Base-by-base conservation (phyloP, 2,888 invertebrate species). In the Thecocarcelia acutangulata region DNA sequence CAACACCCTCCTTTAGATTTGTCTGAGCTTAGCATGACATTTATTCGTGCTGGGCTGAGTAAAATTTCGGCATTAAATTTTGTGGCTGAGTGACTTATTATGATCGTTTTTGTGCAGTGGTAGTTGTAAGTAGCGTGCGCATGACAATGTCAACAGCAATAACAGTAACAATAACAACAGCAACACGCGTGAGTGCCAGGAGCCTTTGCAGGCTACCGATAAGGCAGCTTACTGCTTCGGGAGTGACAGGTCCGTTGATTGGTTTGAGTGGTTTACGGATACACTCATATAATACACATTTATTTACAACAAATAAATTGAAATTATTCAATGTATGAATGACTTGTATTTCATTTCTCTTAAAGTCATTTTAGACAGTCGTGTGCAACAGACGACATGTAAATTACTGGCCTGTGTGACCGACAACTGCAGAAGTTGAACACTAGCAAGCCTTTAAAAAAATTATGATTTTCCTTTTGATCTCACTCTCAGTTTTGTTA, bases 201-300 rank as follows among this genome's bases (percentile, higher is more conserved):
- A 89, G 89, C 88, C 86, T 83, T 77, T 83, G 76, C 44, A 80
- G 82, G 88, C 88, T 88, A 87, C 89, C 86, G 89, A 88, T 89
- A 88, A 89, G 87, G 83, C 88, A 85, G 83, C 82, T 87, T 85
- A 81, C 85, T 82, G 82, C 83, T 83, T 72, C 72, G 61, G 69
- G 82, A 78, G 63, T 87, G 88, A 87, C 87, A 87, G 87, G 85
- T 86, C 87, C 89, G 88, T 87, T 88, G 88, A 88, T 88, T 88
- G 88, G 86, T 87, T 87, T 88, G 84, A 84, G 83, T 76, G 76
- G 72, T 83, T 79, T 81, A 69, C 61, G 82, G 79, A 75, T 75
- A 79, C 73, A 70, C 76, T 84, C 59, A 24, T 83, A 74, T 40
- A 48, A 46, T n/a, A 61, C 37, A 61, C 74, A 78, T 56, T 64